Percentiles rank a stretch among this genome's conserved stretches.
Conservation (phyloP, 2,113 vertebrate genomes). For the Alligator mississippiensis region DNA sequence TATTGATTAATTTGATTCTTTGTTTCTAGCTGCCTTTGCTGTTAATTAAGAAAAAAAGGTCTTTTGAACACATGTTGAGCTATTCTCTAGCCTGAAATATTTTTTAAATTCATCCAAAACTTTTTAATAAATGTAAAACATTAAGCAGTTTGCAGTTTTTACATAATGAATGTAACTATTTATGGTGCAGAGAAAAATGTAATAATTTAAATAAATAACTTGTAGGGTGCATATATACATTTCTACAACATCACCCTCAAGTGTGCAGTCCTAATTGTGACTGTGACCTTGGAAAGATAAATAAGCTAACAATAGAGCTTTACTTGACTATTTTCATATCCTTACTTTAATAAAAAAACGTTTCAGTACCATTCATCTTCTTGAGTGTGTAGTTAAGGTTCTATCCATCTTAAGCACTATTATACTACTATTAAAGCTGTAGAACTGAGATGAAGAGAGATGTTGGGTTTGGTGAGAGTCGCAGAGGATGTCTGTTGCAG, state of each 20-base stretch:
- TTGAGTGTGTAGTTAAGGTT: constrained; percentile 26
- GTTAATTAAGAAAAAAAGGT: neutral
- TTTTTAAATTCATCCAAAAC: neutral
- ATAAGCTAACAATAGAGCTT: constrained; percentile 30
- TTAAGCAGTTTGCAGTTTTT: neutral
- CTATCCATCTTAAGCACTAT: constrained; percentile 4
- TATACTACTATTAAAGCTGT: neutral
- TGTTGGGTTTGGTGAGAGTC: too few relatives aligned
- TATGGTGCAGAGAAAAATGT: neutral
- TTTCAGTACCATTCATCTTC: constrained; percentile 9
- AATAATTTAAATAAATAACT: neutral
- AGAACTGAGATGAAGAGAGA: too few relatives aligned
- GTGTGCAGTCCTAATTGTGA: constrained; percentile 2
- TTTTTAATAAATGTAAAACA: neutral
- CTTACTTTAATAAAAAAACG: constrained; percentile 18
- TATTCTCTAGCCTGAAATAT: neutral
- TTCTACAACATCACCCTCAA: constrained; percentile 52
- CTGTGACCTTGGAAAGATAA: constrained; percentile 13
- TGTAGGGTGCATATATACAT: neutral
- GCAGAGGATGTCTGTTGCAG: too few relatives aligned
- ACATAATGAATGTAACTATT: neutral
- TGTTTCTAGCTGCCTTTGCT: too few relatives aligned
- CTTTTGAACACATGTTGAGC: neutral
- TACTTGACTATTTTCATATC: constrained; percentile 55
- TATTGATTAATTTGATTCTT: too few relatives aligned